Base-by-base conservation (phyloP, 1,140 invertebrate genomes). In the Potamilus streckersoni region DNA sequence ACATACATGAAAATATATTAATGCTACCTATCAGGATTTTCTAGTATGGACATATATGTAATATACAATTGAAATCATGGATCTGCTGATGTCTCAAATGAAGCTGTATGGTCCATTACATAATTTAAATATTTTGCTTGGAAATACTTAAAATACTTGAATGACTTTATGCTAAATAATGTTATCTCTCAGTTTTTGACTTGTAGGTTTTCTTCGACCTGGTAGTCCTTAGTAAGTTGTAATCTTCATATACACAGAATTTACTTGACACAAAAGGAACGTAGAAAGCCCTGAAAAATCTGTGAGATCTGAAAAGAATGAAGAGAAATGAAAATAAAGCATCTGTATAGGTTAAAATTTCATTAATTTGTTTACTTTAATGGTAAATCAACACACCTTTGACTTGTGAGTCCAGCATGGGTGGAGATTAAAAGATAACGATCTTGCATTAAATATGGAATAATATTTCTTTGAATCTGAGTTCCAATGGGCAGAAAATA, bases 241-340 rank as follows among this genome's bases (percentile, higher is more conserved):
- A 96, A 80, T 94, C 93, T 5, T 93, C 93, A 88, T 94, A 97
- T 23, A 91, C 91, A 76, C 93, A 93, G 83, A 93, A 92, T 83
- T 92, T 92, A 82, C 93, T 91, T 4, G 94, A 95, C 31, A 97
- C 73, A 85, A 94, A 93, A 70, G 97, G 96, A 89, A 98, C 91
- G 87, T 96, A 98, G 86, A 98, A 98, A 60, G 96, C 94, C 88
- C 96, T 91, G 73, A 95, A 94, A 61, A 97, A 90, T 79, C 91
- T 90, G 89, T 95, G 93, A 1, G 96, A 97, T 72, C 93, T 93
- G 85, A 80, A 85, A 85, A 89, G 71, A 70, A 77, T 76, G 89
- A 80, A 69, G 69, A 56, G 71, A 76, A 69, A 49, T 57, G 57
- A 72, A 78, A 59, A 20, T 13, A 11, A 60, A 57, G 49, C 74